These are phyloP conservation scores for Cryptocephalus moraei DNA, from an alignment of 2,888 invertebrate species.

Conservation along the genomic window DNA sequence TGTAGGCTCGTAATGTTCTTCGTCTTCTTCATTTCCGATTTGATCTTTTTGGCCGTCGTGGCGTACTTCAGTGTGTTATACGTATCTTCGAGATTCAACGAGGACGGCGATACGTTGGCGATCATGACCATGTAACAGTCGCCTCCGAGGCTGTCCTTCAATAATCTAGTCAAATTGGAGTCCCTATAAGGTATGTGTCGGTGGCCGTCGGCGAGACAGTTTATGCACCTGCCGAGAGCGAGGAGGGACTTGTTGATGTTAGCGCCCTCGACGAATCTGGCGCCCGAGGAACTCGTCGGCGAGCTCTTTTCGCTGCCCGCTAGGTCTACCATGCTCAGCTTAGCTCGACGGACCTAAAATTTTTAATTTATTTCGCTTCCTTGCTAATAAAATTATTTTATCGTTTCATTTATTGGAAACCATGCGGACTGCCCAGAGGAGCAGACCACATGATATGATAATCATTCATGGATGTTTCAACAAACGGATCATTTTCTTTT, in stretches of 20 bases:
- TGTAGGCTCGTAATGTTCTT: constrained; percentile 64
- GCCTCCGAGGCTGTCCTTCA: constrained; percentile 88
- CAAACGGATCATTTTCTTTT: no score
- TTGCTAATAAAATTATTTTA: no score
- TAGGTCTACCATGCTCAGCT: constrained; percentile 88
- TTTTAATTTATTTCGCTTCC: no score
- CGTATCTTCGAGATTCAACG: constrained; percentile 75
- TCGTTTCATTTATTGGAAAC: no score
- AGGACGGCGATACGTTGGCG: constrained; percentile 78
- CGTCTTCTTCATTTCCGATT: constrained; percentile 51
- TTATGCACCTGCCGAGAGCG: constrained; percentile 88
- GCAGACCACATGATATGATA: no score
- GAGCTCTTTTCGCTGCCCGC: constrained; percentile 85
- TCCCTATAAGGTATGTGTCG: no score
- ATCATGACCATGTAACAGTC: constrained; percentile 93
- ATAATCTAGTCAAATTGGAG: no score
- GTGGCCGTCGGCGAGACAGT: constrained; percentile 74
- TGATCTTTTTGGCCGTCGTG: constrained; percentile 73
- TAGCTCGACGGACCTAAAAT: constrained; percentile 62
- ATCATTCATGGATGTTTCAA: no score
- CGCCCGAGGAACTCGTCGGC: constrained; percentile 71
- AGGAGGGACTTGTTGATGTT: constrained; percentile 93
- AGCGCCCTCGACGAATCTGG: constrained; percentile 84
- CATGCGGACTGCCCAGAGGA: no score
- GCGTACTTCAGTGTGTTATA: constrained; percentile 88